Percentiles rank a stretch among this genome's conserved stretches.
Conservation (phyloP, 2,888 invertebrate species). For the Hemithea aestivaria region DNA sequence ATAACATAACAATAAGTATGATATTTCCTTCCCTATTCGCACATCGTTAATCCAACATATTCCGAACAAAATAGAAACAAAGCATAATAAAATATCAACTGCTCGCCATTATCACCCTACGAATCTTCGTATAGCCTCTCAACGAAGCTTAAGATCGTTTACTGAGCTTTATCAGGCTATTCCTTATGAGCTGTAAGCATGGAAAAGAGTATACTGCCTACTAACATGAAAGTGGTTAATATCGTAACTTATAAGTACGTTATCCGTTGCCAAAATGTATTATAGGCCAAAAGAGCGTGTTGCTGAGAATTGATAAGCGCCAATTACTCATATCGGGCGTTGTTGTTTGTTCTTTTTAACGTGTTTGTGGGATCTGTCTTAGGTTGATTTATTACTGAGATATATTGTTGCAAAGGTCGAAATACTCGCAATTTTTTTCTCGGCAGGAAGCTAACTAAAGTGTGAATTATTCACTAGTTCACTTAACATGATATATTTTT, state of each 20-base stretch:
- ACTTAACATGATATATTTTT: too few species aligned
- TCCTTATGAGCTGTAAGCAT: constrained; percentile 19
- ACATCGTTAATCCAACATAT: constrained; percentile 11
- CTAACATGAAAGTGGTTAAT: constrained; percentile 13
- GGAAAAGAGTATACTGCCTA: constrained; percentile 12
- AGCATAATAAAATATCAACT: constrained; percentile 4
- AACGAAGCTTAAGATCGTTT: constrained; percentile 13
- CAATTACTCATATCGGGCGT: constrained; percentile 3
- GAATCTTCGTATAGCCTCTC: constrained; percentile 13
- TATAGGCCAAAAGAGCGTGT: too few species aligned
- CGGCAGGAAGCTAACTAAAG: too few species aligned
- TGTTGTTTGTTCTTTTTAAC: constrained; percentile 3
- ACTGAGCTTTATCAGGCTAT: constrained; percentile 19
- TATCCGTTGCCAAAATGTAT: too few species aligned
- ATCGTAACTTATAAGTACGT: constrained; percentile 8
- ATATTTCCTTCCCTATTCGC: neutral
- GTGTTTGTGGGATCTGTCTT: too few species aligned
- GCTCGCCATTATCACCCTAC: constrained; percentile 6
- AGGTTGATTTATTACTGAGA: too few species aligned
- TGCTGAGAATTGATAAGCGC: constrained; percentile 13
- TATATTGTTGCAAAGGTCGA: too few species aligned
- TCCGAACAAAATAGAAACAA: constrained; percentile 2
- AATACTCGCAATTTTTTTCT: too few species aligned
- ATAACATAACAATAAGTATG: too few species aligned
- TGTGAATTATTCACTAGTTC: too few species aligned